Evolutionary conservation across 2,113 vertebrate genomes (phyloP).

Genomic region (Gasterosteus aculeatus): DNA sequence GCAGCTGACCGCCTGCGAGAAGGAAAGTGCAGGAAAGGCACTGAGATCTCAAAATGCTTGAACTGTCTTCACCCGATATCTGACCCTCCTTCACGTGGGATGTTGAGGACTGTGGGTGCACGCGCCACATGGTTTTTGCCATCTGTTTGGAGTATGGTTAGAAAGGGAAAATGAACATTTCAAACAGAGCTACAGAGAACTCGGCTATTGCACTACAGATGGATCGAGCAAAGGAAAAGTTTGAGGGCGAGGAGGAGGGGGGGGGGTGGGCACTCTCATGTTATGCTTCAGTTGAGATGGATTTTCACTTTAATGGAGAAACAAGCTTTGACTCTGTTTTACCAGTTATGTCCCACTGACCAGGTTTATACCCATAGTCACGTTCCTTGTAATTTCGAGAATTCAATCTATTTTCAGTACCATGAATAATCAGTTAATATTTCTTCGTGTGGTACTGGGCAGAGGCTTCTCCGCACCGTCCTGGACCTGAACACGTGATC

Average conservation of each 20-base stretch:
- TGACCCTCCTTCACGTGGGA: slow-evolving; percentile 69
- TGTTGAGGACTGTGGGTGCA: slow-evolving; percentile 61
- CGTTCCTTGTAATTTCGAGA: slow-evolving; percentile 57
- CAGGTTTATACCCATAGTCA: slow-evolving; percentile 61
- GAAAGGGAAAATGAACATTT: slow-evolving; percentile 50
- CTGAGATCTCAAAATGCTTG: slow-evolving; percentile 19
- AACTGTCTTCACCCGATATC: slow-evolving; percentile 58
- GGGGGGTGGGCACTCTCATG: not conserved
- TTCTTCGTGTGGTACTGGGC: slow-evolving; percentile 42
- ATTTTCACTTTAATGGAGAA: slow-evolving; percentile 12
- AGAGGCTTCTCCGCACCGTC: slow-evolving; percentile 19
- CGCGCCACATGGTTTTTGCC: slow-evolving; percentile 68
- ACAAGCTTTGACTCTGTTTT: slow-evolving; percentile 15
- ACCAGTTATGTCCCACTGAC: slow-evolving; percentile 23
- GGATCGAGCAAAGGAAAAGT: slow-evolving; percentile 31
- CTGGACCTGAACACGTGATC: slow-evolving; percentile 9
- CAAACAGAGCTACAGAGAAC: slow-evolving; percentile 37
- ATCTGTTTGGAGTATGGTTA: slow-evolving; percentile 66
- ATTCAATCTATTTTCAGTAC: slow-evolving; percentile 57
- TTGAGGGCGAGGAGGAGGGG: slow-evolving; percentile 19
- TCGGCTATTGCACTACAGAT: slow-evolving; percentile 46
- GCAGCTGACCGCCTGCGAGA: slow-evolving; percentile 6
- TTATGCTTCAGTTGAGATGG: too few relatives aligned
- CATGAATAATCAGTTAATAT: slow-evolving; percentile 63
- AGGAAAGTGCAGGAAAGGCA: slow-evolving; percentile 16